Conservation (phyloP, 1,140 invertebrate species). For the Gerris buenoi region DNA sequence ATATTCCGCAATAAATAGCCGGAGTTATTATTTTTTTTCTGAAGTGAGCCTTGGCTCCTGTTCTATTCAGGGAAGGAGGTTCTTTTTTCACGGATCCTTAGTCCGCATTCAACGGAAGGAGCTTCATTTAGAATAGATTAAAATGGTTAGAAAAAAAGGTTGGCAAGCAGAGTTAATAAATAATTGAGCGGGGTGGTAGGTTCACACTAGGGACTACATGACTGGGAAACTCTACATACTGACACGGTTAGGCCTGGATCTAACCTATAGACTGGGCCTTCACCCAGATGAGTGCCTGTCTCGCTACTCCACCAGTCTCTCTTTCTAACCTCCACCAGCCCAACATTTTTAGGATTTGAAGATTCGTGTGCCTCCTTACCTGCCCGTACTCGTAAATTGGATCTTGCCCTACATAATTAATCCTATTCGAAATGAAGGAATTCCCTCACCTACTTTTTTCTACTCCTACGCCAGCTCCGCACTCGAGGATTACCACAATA, state of each 20-base stretch:
- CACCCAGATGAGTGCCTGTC: too few relatives aligned
- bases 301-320: neutral
- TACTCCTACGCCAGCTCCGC: too few relatives aligned
- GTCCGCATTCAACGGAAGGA: neutral
- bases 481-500: too few relatives aligned
- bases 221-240: neutral
- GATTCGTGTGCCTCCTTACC: neutral
- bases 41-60: too few relatives aligned
- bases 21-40: too few relatives aligned
- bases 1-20: too few relatives aligned
- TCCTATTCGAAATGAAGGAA: neutral
- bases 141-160: neutral
- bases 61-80: neutral
- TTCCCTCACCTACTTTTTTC: neutral
- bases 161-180: neutral
- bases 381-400: neutral
- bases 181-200: too few relatives aligned
- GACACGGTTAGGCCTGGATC: neutral
- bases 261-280: too few relatives aligned
- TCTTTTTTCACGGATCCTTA: neutral
- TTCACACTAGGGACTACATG: neutral
- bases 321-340: neutral
- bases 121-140: neutral
- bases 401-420: neutral
- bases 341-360: neutral